Evolutionary conservation across 2,888 invertebrate species (phyloP), one percentile per base, ranked within the genome.

Genomic region (Zygaena filipendulae): DNA sequence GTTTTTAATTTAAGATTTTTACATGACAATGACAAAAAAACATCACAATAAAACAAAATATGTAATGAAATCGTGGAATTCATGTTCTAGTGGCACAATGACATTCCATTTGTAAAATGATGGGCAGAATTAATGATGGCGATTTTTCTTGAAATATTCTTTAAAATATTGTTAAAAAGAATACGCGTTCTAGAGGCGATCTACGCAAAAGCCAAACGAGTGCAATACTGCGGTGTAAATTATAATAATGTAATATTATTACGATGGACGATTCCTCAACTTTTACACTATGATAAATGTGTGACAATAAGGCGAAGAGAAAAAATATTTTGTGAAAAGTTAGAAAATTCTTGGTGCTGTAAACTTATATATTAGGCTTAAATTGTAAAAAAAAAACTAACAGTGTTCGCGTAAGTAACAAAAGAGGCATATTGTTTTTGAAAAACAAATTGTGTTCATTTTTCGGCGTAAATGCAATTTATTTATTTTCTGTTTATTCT

Each of bases 321-420:
- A 66, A 71, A 60, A 62, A 63, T 72, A 74, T 75, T 75, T 77
- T 75, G 72, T 71, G 69, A 71, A 74, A 74, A 68, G 70, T 16
- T 16, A 71, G 61, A 68, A 70, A 77, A 74, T 75, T 71, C 74
- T 79, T 79, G 79, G 79, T 79, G 79, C 79, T 79, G 79, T 74
- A 75, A 79, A 79, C 72, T 77, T 67, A 77, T 79, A 77, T 77
- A 79, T 77, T 79, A 77, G 77, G 77, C 75, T 77, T 79, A 77
- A 79, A 75, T 71, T 67, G 62, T 71, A 69, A 66, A 56, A 64
- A 63, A 67, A 60, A 57, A 45, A 33, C 47, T 60, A 70, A 68
- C 59, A 53, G 62, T 74, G 74, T 77, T 77, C 72, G 71, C 66
- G 55, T 74, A 72, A 67, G 75, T 64, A 72, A 72, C 71, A 59